Evolutionary conservation across 2,797 vertebrate species (phyloP), one percentile per base, ranked within the genome.

Genomic region (Peromyscus aztecus): DNA sequence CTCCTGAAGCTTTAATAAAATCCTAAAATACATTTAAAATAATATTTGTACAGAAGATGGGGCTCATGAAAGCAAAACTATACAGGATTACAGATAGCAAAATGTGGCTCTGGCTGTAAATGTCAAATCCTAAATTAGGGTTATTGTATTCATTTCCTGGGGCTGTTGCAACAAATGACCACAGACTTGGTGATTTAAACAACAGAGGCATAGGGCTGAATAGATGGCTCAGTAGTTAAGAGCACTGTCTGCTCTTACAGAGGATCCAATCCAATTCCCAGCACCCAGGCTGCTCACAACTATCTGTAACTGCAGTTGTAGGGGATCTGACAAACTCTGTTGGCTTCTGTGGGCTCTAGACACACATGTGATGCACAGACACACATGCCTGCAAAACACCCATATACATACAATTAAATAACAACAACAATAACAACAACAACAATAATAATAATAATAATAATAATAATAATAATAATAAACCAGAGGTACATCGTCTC

Each of bases 1-100:
- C 17, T 94, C 31, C 63, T 61, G 37, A 92, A 94, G 75, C n/a
- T 83, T 92, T 96, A 89, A 77, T 21, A 46, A 82, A 34, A 89
- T 73, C 43, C 46, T 89, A 91, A 94, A 95, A 76, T 69, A 34
- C 34, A 67, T 76, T 65, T 96, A 73, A 46, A 37, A 61, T 65
- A 63, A 59, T 85, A 94, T 85, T 89, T 94, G 21, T 61, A 24
- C 23, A 6, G 57, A 86, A 31, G 49, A 94, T 43, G 14, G 10
- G 7, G 13, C 49, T 46, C 55, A 67, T 40, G 46, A 91, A 46
- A 11, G 27, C 23, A 89, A 76, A 90, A 95, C 1, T 89, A 31
- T 95, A 24, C 76, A 91, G 19, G 63, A n/a, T 29, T 57, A 75
- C 12, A 46, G 52, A 76, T 13, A 6, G 71, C 34, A 75, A 96